Percentiles rank a stretch among this genome's conserved stretches.
Conservation (phyloP, 2,113 vertebrate species). For the Chionis minor region DNA sequence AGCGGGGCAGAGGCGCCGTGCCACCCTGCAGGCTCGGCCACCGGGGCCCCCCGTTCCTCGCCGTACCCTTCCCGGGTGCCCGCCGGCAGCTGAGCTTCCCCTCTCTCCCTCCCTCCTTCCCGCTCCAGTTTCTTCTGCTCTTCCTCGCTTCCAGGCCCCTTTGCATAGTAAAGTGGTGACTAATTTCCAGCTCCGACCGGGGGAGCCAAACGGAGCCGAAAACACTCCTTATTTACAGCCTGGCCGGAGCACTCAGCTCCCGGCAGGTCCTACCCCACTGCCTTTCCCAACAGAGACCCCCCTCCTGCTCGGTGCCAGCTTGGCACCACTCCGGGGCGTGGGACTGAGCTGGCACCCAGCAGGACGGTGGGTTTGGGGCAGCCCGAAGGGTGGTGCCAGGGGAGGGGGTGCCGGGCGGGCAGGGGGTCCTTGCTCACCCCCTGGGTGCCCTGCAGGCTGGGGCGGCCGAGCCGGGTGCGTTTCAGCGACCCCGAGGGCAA, state of each 20-base stretch:
- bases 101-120: neutral
- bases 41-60: neutral
- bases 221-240: slow-evolving; percentile 42
- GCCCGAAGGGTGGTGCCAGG: neutral
- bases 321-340: accelerated
- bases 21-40: slow-evolving; percentile 64
- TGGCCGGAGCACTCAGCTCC: neutral
- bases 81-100: neutral
- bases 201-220: slow-evolving; percentile 50
- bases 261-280: neutral
- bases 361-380: neutral
- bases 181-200: slow-evolving; percentile 61
- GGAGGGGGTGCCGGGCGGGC: too few species aligned
- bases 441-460: neutral
- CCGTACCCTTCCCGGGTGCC: slow-evolving; percentile 75
- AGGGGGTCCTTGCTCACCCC: neutral
- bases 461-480: slow-evolving; percentile 54
- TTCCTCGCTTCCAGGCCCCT: slow-evolving; percentile 51
- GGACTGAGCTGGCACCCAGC: neutral
- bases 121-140: slow-evolving; percentile 20
- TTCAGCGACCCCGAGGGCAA: slow-evolving; percentile 56
- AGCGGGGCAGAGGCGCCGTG: slow-evolving; percentile 19
- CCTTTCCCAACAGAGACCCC: neutral
- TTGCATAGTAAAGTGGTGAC: slow-evolving; percentile 69
- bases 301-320: neutral